Conservation (phyloP, 1,140 invertebrate genomes). For the Saccostrea cuccullata region DNA sequence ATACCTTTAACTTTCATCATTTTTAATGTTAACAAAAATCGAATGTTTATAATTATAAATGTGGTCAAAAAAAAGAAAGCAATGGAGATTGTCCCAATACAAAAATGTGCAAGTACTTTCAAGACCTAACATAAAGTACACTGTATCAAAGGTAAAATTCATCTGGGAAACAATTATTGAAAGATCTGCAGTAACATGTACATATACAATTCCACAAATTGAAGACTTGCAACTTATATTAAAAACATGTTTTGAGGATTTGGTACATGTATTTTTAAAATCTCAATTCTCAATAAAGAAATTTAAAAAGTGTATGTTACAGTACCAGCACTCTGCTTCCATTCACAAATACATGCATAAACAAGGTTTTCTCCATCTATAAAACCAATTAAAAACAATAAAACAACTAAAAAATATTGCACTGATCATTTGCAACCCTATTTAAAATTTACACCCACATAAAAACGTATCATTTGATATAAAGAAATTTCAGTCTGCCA, state of each 20-base stretch:
- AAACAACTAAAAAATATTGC: neutral
- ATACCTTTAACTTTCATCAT: neutral
- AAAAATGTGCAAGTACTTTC: neutral
- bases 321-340: too few species aligned
- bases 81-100: conserved; percentile 14
- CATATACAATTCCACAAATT: neutral
- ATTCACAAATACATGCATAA: too few species aligned
- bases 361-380: too few species aligned
- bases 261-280: neutral
- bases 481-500: neutral
- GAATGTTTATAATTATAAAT: neutral
- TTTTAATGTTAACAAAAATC: neutral
- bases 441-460: neutral
- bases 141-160: neutral
- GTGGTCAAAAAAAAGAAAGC: neutral
- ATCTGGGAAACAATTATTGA: conserved; percentile 4
- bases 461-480: neutral
- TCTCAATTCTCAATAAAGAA: neutral
- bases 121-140: neutral
- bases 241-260: neutral
- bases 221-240: neutral
- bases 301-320: neutral
- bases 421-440: neutral
- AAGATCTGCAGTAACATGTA: neutral
- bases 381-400: too few species aligned